A percentile compares a stretch with the other conserved stretches of the same genome.
Conservation (phyloP, 2,113 vertebrate species). For the Panthera uncia region DNA sequence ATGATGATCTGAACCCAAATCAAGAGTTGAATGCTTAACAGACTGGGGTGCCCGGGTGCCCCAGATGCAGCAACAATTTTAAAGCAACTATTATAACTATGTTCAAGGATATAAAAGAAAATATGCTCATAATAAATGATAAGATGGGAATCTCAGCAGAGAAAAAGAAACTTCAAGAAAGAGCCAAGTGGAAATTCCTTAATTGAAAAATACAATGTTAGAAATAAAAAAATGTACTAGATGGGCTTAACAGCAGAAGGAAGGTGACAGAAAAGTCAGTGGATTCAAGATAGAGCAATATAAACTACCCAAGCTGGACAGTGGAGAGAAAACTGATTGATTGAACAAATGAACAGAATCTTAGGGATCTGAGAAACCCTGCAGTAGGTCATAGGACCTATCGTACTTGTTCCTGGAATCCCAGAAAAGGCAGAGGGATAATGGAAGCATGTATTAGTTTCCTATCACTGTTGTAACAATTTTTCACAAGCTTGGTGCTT, state of each 20-base stretch:
- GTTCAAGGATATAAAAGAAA: background rate
- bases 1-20: too few species aligned
- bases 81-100: background rate
- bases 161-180: background rate
- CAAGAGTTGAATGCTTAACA: too few species aligned
- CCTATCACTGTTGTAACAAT: background rate
- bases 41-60: too few species aligned
- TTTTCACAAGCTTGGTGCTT: background rate
- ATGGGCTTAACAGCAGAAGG: background rate
- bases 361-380: background rate
- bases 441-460: background rate
- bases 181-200: background rate
- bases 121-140: background rate
- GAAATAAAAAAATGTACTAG: background rate
- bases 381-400: background rate
- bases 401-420: background rate
- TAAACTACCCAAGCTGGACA: background rate
- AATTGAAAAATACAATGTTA: background rate
- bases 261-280: background rate
- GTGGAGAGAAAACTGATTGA: background rate
- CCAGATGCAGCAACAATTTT: background rate
- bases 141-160: background rate
- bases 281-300: background rate
- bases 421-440: background rate
- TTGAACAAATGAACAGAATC: background rate